These are phyloP conservation scores for Morpho helenor DNA, from an alignment of 2,888 invertebrate species.

Conservation along the genomic window DNA sequence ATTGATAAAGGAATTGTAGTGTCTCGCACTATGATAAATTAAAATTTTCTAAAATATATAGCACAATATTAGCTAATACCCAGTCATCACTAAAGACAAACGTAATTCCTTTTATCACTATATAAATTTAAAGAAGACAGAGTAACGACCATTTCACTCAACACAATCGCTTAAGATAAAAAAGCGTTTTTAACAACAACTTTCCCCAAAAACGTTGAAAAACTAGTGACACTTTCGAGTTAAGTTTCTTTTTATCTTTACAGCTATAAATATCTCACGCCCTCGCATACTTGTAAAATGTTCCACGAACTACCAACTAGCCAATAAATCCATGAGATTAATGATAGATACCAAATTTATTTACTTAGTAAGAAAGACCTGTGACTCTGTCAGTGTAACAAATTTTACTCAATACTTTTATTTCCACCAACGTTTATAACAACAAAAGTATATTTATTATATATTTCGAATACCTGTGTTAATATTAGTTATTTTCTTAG, in stretches of 20 bases:
- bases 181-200: conserved; percentile 31
- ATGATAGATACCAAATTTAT: conserved; percentile 68
- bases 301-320: conserved; percentile 50
- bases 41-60: too few species aligned
- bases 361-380: conserved; percentile 44
- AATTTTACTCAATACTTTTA: neutral
- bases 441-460: neutral
- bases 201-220: conserved; percentile 55
- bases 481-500: too few species aligned
- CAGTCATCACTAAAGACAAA: conserved; percentile 8
- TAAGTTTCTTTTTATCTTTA: conserved; percentile 54
- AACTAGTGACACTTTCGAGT: conserved; percentile 45
- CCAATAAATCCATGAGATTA: conserved; percentile 71
- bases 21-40: too few species aligned
- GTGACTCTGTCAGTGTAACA: neutral
- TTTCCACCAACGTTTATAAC: neutral
- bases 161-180: conserved; percentile 35
- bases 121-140: conserved; percentile 37
- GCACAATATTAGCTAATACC: too few species aligned
- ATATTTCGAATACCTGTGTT: neutral
- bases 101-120: conserved; percentile 16
- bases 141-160: conserved; percentile 50
- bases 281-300: conserved; percentile 55
- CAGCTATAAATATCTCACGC: conserved; percentile 66
- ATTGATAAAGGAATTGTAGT: too few species aligned